Evolutionary conservation across 2,888 invertebrate genomes (phyloP), one percentile per base, ranked within the genome.

Genomic region (Diaperis boleti): DNA sequence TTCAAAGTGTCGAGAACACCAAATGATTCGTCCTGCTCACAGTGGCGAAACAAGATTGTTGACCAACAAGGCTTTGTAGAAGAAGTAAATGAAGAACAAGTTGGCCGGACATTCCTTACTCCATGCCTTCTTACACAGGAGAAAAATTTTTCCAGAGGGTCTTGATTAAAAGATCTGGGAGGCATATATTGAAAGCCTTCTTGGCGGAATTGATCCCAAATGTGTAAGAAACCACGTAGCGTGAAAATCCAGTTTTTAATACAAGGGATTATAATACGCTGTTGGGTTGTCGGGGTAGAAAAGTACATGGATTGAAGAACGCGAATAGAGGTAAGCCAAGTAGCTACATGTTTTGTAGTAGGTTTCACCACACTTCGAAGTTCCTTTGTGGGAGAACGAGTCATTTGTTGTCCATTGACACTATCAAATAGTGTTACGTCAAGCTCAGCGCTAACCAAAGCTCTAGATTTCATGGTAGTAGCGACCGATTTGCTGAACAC

Each of bases 131-230:
- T 49, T 15, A 69, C 47, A 14, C 33, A 42, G 6, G 47, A 37
- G 59, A 69, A 66, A 33, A 50, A 67, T 35, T 67, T 69, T 62
- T 62, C 66, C 3, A 68, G 10, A 1, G 67, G 60, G 33, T 67
- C 67, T 44, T 65, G 67, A 47, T 69, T 65, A 15, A 67, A 65
- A 17, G 11, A 13, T 13, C 37, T 11, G 13, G 14, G 37, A 13
- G 37, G 13, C 5, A 37, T 13, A 11, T 10, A 3, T 13, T n/a
- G 3, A 20, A 20, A 20, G 20, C 20, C 20, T 20, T 20, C 6
- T 3, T 6, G 3, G 3, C 6, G 3, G 20, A 20, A 6, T 6
- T 20, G 3, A 4, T 20, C 20, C 20, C 20, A 20, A 3, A 20
- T 4, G 20, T 20, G 6, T 4, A 20, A 4, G 20, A 20, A 20